Percentiles rank a stretch among this genome's conserved stretches.
These are phyloP conservation scores for Synaphobranchus kaupii DNA, from an alignment of 2,797 vertebrate species.

Conservation along the genomic window DNA sequence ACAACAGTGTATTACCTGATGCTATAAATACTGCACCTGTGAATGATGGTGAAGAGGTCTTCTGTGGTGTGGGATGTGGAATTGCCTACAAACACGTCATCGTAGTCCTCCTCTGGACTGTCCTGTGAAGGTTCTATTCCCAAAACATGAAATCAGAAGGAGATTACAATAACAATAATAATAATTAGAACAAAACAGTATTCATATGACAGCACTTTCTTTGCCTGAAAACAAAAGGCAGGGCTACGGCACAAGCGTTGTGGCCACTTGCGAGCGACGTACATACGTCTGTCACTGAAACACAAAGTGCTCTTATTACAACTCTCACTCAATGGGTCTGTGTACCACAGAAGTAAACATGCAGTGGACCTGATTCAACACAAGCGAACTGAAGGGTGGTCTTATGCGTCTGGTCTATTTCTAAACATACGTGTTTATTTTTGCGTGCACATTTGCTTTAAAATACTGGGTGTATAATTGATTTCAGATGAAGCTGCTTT, in stretches of 20 bases:
- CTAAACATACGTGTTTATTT: no score
- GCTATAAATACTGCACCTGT: constrained; percentile 76
- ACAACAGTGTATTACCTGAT: neutral
- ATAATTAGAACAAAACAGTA: neutral
- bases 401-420: no score
- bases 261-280: neutral
- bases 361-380: neutral
- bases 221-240: neutral
- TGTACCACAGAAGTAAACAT: neutral
- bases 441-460: no score
- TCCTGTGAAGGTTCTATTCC: neutral
- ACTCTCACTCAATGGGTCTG: neutral
- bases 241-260: neutral
- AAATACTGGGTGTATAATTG: no score
- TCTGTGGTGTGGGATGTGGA: constrained; percentile 85
- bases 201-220: neutral
- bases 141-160: neutral
- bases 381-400: no score
- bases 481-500: no score
- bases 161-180: neutral
- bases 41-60: constrained; percentile 97
- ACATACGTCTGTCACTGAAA: neutral
- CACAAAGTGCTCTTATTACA: neutral
- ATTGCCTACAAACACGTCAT: constrained; percentile 75
- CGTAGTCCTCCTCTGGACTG: constrained; percentile 83